Conservation (phyloP, 1,140 invertebrate species). For the Brachionus calyciflorus region DNA sequence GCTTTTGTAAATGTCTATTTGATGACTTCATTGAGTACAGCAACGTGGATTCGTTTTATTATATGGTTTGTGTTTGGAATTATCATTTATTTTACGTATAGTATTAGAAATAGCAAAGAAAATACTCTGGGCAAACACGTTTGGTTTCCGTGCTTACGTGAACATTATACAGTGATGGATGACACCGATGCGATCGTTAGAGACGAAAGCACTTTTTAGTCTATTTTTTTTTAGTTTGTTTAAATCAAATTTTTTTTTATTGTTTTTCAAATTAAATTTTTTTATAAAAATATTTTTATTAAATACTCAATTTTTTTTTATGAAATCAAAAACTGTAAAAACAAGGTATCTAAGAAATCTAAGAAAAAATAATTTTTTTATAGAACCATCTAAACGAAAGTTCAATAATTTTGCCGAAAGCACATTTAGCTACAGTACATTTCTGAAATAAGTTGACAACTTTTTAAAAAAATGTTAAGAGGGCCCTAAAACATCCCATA, state of each 20-base stretch:
- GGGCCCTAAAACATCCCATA: too few relatives aligned
- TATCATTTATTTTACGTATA: slow-evolving; percentile 28
- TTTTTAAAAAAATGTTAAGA: too few relatives aligned
- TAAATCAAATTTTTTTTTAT: neutral
- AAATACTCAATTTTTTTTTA: too few relatives aligned
- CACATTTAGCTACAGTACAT: too few relatives aligned
- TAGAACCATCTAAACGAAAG: too few relatives aligned
- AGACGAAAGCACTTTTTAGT: slow-evolving; percentile 11
- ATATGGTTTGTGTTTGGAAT: slow-evolving; percentile 70
- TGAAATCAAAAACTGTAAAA: too few relatives aligned
- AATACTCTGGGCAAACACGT: neutral
- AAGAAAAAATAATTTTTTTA: too few relatives aligned
- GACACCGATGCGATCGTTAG: slow-evolving; percentile 17
- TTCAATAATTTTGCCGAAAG: too few relatives aligned
- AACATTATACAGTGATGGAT: neutral
- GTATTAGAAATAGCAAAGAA: slow-evolving; percentile 36
- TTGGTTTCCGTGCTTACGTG: neutral
- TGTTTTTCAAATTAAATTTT: neutral
- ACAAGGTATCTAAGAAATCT: too few relatives aligned
- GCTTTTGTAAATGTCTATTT: slow-evolving; percentile 81
- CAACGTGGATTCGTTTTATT: slow-evolving; percentile 81
- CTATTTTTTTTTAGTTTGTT: neutral
- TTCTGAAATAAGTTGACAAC: too few relatives aligned
- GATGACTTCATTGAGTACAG: slow-evolving; percentile 76
- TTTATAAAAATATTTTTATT: too few relatives aligned